Evolutionary conservation across 2,113 vertebrate species (phyloP).

Genomic region (Lontra canadensis): DNA sequence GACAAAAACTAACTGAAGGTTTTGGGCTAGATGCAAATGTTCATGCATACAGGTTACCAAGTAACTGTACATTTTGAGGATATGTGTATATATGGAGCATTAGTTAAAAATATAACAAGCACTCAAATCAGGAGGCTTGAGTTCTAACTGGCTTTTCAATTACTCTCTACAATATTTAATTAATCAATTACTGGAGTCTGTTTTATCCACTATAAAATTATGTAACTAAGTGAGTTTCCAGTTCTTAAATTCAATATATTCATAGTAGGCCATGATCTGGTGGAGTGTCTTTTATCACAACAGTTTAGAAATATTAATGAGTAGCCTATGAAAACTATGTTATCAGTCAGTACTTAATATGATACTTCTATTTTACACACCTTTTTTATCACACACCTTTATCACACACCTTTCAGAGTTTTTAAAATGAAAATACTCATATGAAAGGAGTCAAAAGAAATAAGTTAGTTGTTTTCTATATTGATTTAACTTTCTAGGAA

Average conservation of each 20-base stretch:
- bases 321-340: background rate
- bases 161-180: background rate
- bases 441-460: background rate
- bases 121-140: background rate
- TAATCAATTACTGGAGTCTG: background rate
- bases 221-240: background rate
- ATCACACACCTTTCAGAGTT: constrained; percentile 3
- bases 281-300: background rate
- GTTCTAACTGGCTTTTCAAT: background rate
- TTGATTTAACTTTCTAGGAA: background rate
- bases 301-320: background rate
- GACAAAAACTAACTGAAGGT: background rate
- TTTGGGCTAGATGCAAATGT: background rate
- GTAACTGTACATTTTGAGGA: background rate
- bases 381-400: background rate
- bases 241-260: background rate
- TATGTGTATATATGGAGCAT: background rate
- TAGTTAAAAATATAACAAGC: background rate
- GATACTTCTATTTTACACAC: background rate
- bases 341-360: background rate
- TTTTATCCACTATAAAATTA: constrained; percentile 43
- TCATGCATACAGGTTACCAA: background rate
- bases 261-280: background rate
- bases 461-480: background rate
- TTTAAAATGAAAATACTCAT: constrained; percentile 29